These are phyloP conservation scores for Parochlus steinenii DNA, from an alignment of 2,888 invertebrate genomes.

Conservation along the genomic window DNA sequence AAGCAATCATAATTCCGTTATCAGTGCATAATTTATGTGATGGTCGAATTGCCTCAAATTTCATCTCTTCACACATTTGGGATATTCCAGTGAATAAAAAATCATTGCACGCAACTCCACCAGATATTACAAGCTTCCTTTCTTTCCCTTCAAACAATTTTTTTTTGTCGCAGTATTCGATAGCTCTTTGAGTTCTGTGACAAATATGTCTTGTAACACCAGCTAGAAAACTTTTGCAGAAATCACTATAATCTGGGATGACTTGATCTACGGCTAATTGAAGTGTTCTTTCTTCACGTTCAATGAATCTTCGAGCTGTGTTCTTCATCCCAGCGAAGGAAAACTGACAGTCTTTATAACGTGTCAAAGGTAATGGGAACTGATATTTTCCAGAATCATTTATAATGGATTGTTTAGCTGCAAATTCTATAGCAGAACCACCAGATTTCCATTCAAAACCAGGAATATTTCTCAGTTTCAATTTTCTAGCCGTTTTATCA, in stretches of 20 bases:
- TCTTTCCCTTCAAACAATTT: slow-evolving; percentile 39
- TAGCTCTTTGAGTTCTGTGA: slow-evolving; percentile 66
- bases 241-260: slow-evolving; percentile 56
- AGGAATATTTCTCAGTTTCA: slow-evolving; percentile 64
- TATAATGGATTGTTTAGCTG: slow-evolving; percentile 37
- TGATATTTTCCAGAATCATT: slow-evolving; percentile 42
- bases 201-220: slow-evolving; percentile 61
- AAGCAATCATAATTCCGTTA: slow-evolving; percentile 98
- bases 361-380: slow-evolving; percentile 47
- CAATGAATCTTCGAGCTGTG: slow-evolving; percentile 36
- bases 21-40: slow-evolving; percentile 82
- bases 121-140: slow-evolving; percentile 59
- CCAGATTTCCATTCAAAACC: slow-evolving; percentile 60
- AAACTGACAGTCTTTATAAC: slow-evolving; percentile 68
- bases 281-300: slow-evolving; percentile 36
- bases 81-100: slow-evolving; percentile 55
- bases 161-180: slow-evolving; percentile 48
- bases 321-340: slow-evolving; percentile 75
- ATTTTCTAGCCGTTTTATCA: slow-evolving; percentile 79
- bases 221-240: slow-evolving; percentile 75
- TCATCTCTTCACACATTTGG: slow-evolving; percentile 45
- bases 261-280: slow-evolving; percentile 46
- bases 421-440: slow-evolving; percentile 70
- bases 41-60: slow-evolving; percentile 54
- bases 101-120: slow-evolving; percentile 91